Base-by-base conservation (phyloP, 2,113 vertebrate genomes). In the Desmodus rotundus region DNA sequence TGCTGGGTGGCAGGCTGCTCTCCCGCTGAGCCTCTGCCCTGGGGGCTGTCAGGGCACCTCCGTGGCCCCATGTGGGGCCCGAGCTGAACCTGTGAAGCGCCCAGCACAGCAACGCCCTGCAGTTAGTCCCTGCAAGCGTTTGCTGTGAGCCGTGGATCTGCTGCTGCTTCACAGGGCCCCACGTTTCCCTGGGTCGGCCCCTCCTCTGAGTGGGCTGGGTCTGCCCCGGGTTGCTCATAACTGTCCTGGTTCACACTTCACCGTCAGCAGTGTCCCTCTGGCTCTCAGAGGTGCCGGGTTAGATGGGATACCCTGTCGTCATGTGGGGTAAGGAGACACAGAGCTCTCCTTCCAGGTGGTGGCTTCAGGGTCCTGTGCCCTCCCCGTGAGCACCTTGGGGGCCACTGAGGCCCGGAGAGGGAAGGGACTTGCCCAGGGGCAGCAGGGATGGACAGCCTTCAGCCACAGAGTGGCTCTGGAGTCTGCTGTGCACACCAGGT, bases 291-390 rank as follows among this genome's bases (percentile, higher is more conserved):
- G 45, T 12, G 45, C 58, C 38, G 9, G 33, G 22, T 8, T 31
- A 5, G 58, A 4, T 1, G 0, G 7, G 0, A 7, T 1, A 1
- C 10, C 61, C 16, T 24, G 12, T 38, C 38, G 0, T 9, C 3
- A 1, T 52, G 0, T 43, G 52, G 33, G 20, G 28, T 31, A 7
- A 20, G 24, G 54, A 87, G 63, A 76, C 63, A 17, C 5, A 4
- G 68, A 76, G 24, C 7, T 28, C 31, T 81, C 0, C 0, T 38
- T 54, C 36, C 38, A 72, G 52, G 16, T 19, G 13, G n/a, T 11
- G 31, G 43, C 58, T 50, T 70, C 33, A 6, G 2, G 0, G n/a
- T 33, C 36, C 67, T 47, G 0, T 63, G 26, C 16, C 56, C 56
- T 58, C 65, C 36, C 26, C 22, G 70, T 1, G 28, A 41, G n/a